Evolutionary conservation across 2,888 invertebrate species (phyloP).

Genomic region (Oxystoma pomonae): DNA sequence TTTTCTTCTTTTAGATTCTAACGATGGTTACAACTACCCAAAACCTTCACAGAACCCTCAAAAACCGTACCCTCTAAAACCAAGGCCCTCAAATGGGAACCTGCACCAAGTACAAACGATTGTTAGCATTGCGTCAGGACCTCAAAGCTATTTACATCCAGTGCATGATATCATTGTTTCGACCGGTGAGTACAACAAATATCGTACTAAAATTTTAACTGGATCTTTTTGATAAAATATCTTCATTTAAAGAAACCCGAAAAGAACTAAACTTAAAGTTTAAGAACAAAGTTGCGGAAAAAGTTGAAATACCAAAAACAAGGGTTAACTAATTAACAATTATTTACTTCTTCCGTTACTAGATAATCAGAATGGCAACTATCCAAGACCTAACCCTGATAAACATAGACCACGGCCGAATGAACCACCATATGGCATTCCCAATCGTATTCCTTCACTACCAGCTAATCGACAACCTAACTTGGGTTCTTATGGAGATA

Average conservation of each 20-base stretch:
- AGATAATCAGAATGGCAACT: not conserved
- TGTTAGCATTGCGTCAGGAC: slow-evolving; percentile 37
- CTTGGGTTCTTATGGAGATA: too few species aligned
- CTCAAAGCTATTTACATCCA: slow-evolving; percentile 33
- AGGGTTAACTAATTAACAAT: too few species aligned
- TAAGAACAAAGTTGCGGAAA: too few species aligned
- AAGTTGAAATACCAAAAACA: too few species aligned
- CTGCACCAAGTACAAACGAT: slow-evolving; percentile 33
- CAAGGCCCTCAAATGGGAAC: slow-evolving; percentile 1
- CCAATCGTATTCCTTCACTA: too few species aligned
- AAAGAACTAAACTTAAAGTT: too few species aligned
- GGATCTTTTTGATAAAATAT: too few species aligned
- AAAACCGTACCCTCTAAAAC: not conserved
- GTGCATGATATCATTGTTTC: slow-evolving; percentile 30
- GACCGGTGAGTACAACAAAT: not conserved
- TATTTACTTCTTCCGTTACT: not conserved
- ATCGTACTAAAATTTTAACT: too few species aligned
- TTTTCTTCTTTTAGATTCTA: too few species aligned
- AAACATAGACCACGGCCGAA: not conserved
- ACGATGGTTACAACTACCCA: slow-evolving; percentile 12
- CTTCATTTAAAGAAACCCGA: too few species aligned
- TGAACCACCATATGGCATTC: not conserved
- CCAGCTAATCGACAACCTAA: too few species aligned
- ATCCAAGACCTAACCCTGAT: too few species aligned
- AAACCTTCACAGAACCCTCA: slow-evolving; percentile 8